A percentile compares a stretch with the other conserved stretches of the same genome.
These are phyloP conservation scores for Melitaea cinxia DNA, from an alignment of 1,140 invertebrate species.

Conservation along the genomic window DNA sequence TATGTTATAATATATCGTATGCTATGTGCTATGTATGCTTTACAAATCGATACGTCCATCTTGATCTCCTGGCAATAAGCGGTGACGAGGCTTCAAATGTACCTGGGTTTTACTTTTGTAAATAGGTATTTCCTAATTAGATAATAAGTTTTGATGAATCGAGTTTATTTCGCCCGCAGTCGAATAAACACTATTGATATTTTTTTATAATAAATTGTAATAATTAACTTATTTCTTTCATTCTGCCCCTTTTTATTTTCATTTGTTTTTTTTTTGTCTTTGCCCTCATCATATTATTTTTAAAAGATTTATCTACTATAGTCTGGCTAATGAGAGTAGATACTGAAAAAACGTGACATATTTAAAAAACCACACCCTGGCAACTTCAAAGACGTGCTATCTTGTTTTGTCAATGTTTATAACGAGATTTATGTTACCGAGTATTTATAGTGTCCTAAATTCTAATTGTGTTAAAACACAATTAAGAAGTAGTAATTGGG, in stretches of 20 bases:
- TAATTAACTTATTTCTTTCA: conserved; percentile 24
- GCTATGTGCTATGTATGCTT: neutral
- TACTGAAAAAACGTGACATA: too few relatives aligned
- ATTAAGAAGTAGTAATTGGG: too few relatives aligned
- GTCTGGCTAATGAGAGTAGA: too few relatives aligned
- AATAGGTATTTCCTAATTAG: conserved; percentile 57
- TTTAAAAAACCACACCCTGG: too few relatives aligned
- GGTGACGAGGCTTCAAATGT: conserved; percentile 45
- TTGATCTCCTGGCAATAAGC: conserved; percentile 53
- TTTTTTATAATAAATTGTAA: conserved; percentile 65
- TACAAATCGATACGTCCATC: neutral
- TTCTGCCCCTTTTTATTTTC: neutral
- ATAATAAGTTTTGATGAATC: conserved; percentile 51
- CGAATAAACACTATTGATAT: conserved; percentile 71
- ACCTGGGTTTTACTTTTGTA: conserved; percentile 67
- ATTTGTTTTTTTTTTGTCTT: neutral
- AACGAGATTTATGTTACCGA: too few relatives aligned
- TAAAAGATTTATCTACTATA: neutral
- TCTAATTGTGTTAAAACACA: too few relatives aligned
- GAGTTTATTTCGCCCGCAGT: conserved; percentile 74
- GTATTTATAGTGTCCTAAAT: too few relatives aligned
- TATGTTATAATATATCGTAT: neutral
- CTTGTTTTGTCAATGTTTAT: too few relatives aligned
- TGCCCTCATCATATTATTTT: neutral
- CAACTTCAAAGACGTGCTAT: too few relatives aligned